Percentiles rank a stretch among this genome's conserved stretches.
These are phyloP conservation scores for Drosophila leonis DNA, from an alignment of 2,888 invertebrate species.

Conservation along the genomic window DNA sequence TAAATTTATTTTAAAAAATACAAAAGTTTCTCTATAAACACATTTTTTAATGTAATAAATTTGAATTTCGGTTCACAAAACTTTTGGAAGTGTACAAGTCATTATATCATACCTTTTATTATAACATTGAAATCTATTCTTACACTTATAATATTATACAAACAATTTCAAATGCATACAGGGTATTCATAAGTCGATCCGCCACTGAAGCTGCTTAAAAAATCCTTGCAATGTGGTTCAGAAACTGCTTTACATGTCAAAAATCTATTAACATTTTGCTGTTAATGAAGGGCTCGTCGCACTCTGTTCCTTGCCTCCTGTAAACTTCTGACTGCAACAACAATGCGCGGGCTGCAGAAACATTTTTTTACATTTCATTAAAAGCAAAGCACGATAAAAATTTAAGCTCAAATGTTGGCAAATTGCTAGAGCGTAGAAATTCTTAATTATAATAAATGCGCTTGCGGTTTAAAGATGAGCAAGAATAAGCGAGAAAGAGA, in stretches of 20 bases:
- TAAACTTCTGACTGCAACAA: slow-evolving; percentile 18
- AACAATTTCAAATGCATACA: background rate
- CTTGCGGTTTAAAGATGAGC: slow-evolving; percentile 27
- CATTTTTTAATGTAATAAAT: too few species aligned
- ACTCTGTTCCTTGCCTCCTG: background rate
- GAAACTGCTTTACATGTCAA: slow-evolving; percentile 40
- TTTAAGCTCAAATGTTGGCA: slow-evolving; percentile 63
- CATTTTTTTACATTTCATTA: slow-evolving; percentile 58
- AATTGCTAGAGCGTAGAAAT: slow-evolving; percentile 57
- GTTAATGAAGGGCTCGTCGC: slow-evolving; percentile 59
- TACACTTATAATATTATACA: too few species aligned
- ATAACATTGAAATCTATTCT: too few species aligned
- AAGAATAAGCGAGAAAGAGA: slow-evolving; percentile 7
- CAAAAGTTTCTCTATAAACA: too few species aligned
- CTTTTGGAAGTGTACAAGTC: too few species aligned
- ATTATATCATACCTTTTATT: too few species aligned
- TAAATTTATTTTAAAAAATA: too few species aligned
- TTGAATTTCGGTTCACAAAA: too few species aligned
- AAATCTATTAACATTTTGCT: slow-evolving; percentile 77
- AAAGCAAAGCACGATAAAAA: slow-evolving; percentile 40
- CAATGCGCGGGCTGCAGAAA: slow-evolving; percentile 40
- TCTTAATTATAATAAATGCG: slow-evolving; percentile 64
- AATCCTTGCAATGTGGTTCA: slow-evolving; percentile 20
- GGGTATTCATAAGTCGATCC: slow-evolving; percentile 1
- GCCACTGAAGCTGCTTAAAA: background rate